Evolutionary conservation across 92 coral and sea anemone genomes (phyloP).

Genomic region (Hydrozoanthus gracilis): DNA sequence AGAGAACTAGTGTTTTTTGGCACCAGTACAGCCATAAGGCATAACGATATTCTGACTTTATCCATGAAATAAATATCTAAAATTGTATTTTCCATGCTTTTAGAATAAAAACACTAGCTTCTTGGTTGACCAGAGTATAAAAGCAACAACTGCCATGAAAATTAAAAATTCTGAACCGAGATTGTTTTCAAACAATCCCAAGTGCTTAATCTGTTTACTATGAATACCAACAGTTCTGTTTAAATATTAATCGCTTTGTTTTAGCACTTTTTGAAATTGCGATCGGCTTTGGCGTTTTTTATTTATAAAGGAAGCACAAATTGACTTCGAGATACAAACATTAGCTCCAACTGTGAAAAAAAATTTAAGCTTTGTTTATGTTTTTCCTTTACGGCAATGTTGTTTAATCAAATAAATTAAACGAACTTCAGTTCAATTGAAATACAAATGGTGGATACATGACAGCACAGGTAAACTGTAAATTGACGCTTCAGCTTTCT

Average conservation of each 20-base stretch:
- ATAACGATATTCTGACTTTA: too few species aligned
- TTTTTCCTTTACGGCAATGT: neutral
- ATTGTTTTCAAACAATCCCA: too few species aligned
- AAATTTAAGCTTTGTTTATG: neutral
- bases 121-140: too few species aligned
- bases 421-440: neutral
- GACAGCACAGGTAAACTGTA: neutral
- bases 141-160: too few species aligned
- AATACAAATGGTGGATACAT: neutral
- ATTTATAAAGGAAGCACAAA: neutral
- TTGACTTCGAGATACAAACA: neutral
- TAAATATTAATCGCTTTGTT: neutral
- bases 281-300: neutral
- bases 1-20: too few species aligned
- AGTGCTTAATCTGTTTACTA: neutral
- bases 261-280: too few species aligned
- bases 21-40: too few species aligned
- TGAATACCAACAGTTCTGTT: neutral
- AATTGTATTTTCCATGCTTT: too few species aligned
- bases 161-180: too few species aligned
- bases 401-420: conserved; percentile 12
- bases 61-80: too few species aligned
- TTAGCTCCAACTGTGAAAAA: neutral
- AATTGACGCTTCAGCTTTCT: neutral
- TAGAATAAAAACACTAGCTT: too few species aligned